Evolutionary conservation across 2,797 vertebrate species (phyloP).

Genomic region (Semaprochilodus insignis): DNA sequence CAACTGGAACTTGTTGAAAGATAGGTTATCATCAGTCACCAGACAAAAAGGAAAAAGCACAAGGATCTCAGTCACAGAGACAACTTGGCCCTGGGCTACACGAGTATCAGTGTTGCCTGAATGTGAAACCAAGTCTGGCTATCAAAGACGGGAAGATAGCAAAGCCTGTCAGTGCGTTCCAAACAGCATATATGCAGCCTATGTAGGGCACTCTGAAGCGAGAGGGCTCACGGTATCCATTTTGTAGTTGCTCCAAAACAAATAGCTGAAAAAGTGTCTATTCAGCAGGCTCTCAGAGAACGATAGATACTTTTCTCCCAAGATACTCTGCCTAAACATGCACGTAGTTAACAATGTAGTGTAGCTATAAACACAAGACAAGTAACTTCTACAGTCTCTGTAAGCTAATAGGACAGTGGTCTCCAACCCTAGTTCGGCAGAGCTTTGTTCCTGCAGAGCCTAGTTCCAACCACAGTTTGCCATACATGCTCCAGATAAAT

Average conservation of each 20-base stretch:
- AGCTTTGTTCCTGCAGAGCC: too few species aligned
- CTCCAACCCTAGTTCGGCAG: too few species aligned
- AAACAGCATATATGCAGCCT: neutral
- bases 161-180: neutral
- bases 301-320: neutral
- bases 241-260: neutral
- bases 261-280: neutral
- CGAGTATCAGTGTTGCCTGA: neutral
- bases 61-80: neutral
- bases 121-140: slow-evolving; percentile 11
- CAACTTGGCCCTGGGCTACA: neutral
- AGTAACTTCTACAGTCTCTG: too few species aligned
- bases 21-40: neutral
- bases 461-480: too few species aligned
- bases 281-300: neutral
- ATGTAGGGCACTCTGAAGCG: neutral
- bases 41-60: neutral
- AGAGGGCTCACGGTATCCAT: neutral
- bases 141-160: neutral
- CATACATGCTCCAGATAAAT: too few species aligned
- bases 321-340: neutral
- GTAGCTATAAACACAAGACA: too few species aligned
- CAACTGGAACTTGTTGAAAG: neutral
- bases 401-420: too few species aligned
- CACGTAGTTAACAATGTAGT: too few species aligned